Evolutionary conservation across 2,113 vertebrate genomes (phyloP).

Genomic region (Girardinichthys multiradiatus): DNA sequence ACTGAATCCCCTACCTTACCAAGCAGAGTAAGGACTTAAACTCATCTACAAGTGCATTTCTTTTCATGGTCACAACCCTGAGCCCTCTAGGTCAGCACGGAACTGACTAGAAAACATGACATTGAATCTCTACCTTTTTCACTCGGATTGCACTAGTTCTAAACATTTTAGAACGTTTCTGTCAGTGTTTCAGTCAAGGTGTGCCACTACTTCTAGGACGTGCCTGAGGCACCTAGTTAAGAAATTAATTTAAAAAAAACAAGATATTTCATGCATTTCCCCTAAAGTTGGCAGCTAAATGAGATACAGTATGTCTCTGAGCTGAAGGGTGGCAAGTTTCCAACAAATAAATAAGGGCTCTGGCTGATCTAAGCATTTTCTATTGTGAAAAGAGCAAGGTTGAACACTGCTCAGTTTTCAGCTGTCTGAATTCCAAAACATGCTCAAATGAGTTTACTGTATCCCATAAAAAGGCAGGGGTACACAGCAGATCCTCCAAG

Average conservation of each 20-base stretch:
- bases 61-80: conserved; percentile 56
- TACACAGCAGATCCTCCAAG: too few species aligned
- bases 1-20: conserved; percentile 39
- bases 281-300: background rate
- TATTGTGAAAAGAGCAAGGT: background rate
- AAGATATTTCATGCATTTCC: background rate
- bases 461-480: too few species aligned
- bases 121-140: background rate
- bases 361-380: background rate
- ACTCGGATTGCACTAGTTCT: background rate
- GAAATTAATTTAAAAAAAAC: background rate
- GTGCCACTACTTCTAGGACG: too few species aligned
- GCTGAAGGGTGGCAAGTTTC: background rate
- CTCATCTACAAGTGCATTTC: conserved; percentile 29
- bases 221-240: too few species aligned
- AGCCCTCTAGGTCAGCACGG: conserved; percentile 31
- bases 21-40: conserved; percentile 31
- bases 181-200: too few species aligned
- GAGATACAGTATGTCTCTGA: background rate
- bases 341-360: background rate
- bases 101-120: conserved; percentile 19
- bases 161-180: too few species aligned
- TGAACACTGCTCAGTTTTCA: background rate
- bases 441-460: too few species aligned
- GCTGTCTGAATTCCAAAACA: too few species aligned